These are phyloP conservation scores for Agelaius phoeniceus DNA, from an alignment of 2,113 vertebrate species.

Conservation along the genomic window DNA sequence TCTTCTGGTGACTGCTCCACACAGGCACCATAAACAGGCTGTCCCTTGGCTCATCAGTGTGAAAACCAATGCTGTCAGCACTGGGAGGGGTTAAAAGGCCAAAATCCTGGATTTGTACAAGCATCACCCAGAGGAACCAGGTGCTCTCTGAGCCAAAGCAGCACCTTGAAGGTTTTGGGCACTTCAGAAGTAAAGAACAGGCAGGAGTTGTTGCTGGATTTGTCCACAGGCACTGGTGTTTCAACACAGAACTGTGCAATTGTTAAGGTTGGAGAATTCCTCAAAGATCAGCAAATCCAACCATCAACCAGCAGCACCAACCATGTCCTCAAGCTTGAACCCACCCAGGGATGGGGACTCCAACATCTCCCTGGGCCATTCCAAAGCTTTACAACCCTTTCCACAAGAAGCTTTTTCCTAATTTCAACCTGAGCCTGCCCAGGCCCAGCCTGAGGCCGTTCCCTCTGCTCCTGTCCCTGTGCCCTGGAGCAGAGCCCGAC, in stretches of 20 bases:
- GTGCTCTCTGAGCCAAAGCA: accelerated
- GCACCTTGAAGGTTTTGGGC: not conserved
- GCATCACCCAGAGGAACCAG: not conserved
- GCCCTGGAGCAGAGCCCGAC: not conserved
- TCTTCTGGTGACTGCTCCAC: not conserved
- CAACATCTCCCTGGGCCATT: not conserved
- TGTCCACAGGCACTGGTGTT: not conserved
- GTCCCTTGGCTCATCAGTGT: not conserved
- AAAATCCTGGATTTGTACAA: not conserved
- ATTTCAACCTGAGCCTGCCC: accelerated
- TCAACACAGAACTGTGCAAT: not conserved
- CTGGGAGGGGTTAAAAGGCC: not conserved
- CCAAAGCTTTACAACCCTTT: not conserved
- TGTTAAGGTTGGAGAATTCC: not conserved
- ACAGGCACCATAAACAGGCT: not conserved
- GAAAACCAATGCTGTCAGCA: not conserved
- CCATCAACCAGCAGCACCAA: not conserved
- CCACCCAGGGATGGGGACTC: not conserved
- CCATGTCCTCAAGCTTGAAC: not conserved
- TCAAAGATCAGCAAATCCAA: not conserved
- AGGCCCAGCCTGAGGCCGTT: not conserved
- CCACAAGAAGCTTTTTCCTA: accelerated
- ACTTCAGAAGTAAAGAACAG: not conserved
- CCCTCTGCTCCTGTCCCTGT: not conserved
- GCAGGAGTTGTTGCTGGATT: not conserved